Base-by-base conservation (phyloP, 1,140 invertebrate species). In the Zaprionus taronus region DNA sequence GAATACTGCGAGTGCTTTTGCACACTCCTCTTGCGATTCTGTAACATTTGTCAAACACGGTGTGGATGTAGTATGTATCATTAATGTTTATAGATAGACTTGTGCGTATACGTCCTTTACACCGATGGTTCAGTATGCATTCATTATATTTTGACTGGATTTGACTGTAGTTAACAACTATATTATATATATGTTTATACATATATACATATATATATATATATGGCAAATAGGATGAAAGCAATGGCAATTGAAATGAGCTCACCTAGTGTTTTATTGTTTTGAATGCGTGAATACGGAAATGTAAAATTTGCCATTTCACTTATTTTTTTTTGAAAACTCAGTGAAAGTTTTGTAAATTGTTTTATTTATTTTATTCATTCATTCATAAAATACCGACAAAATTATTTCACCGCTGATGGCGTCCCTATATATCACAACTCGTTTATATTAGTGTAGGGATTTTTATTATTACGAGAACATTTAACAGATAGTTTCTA, bases 101-200 rank as follows among this genome's bases (percentile, higher is more conserved):
- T 7, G 41, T 44, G 15, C 15, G 1, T 44, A 44, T 44, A n/a
- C 15, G 41, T 7, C 0, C 9, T 6, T 17, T 17, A 5, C 4
- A 38, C 1, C 14, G 36, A 38, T 38, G 14, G 22, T 22, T 22
- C 22, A 22, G 22, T 22, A 22, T 22, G 22, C 22, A 22, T 22
- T 22, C 22, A 22, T 22, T 22, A 17, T 47, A 47, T 47, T 47
- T 47, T 9, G 5, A 47, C 41, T 47, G n/a, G 1, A 47, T n/a
- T 47, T 85, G 56, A 84, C 72, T 84, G 38, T 66, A 81, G 74
- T 20, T 20, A 20, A 20, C 20, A 20, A 20, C 20, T 20, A 20
- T 20, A 20, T n/a, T n/a, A n/a, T n/a, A n/a, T n/a, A n/a, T n/a
- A n/a, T n/a, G n/a, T n/a, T n/a, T n/a, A n/a, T n/a, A n/a, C n/a